Evolutionary conservation across 2,888 invertebrate genomes (phyloP), one percentile per base, ranked within the genome.

Genomic region (Drosophila paucipuncta): DNA sequence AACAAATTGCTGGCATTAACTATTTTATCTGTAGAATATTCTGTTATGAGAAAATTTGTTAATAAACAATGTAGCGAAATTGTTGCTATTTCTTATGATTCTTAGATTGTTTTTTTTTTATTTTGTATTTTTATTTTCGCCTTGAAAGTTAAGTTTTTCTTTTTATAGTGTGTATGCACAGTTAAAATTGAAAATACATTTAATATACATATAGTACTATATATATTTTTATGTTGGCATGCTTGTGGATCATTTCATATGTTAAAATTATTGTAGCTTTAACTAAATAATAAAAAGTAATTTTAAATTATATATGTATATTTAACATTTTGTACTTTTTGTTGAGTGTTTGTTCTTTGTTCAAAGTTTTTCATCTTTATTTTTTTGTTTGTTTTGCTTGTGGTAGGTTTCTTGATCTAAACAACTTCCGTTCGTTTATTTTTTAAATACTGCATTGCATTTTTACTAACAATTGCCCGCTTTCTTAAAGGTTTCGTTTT

Each of bases 271-370:
- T 79, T 82, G 82, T 79, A 83, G 83, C 69, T 81, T 84, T 83
- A 82, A 73, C 76, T 80, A 88, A 83, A 86, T 78, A 82, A 88
- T 91, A 87, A 81, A 77, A 85, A 69, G 67, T 88, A 90, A 75
- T 70, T 83, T 80, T 91, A 82, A 90, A 89, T 82, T 81, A 89
- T 87, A 86, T 73, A 91, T 91, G 78, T 81, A 88, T 91, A 91
- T 87, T 89, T 90, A 91, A 89, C 89, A 90, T 82, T 90, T 91
- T 91, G 91, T 86, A 87, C 80, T 90, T 91, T 75, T 89, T 88
- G 89, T 87, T 90, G 85, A 82, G 91, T 87, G 86, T 89, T 89
- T 85, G 74, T 73, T 76, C 77, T 78, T 85, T 88, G 63, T 76
- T 82, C 68, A 70, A 72, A 78, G 71, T 73, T 83, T 76, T 70